These are phyloP conservation scores for Ceyx melanurus DNA, from an alignment of 2,113 vertebrate species.

Conservation along the genomic window DNA sequence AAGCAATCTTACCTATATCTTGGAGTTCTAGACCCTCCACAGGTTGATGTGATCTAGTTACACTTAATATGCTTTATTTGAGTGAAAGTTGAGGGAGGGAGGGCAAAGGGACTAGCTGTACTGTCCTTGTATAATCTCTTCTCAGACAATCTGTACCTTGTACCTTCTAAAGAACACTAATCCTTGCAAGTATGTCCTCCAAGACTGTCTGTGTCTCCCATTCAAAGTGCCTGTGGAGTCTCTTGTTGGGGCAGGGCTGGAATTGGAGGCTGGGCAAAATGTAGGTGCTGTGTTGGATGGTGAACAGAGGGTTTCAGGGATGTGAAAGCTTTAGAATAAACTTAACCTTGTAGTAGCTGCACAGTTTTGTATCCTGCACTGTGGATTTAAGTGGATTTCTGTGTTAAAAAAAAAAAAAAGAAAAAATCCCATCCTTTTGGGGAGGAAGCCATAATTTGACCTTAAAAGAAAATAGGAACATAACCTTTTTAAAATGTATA, in stretches of 20 bases:
- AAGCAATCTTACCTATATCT: neutral
- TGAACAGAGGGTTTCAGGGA: neutral
- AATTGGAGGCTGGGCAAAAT: neutral
- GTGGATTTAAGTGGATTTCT: neutral
- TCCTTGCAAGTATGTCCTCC: constrained; percentile 29
- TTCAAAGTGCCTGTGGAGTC: neutral
- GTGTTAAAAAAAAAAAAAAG: neutral
- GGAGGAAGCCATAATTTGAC: neutral
- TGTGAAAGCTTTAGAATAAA: neutral
- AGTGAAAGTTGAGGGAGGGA: neutral
- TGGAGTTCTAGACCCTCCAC: neutral
- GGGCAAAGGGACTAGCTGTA: neutral
- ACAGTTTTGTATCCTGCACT: neutral
- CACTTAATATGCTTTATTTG: neutral
- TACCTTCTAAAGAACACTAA: constrained; percentile 22
- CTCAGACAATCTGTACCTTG: constrained; percentile 21
- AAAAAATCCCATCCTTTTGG: neutral
- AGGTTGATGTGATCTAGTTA: neutral
- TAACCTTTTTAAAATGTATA: neutral
- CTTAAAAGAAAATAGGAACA: neutral
- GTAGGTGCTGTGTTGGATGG: neutral
- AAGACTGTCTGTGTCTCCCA: neutral
- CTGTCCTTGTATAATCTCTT: constrained; percentile 16
- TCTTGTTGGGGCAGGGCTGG: neutral
- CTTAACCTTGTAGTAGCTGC: neutral